Percentiles rank a stretch among this genome's conserved stretches.
These are phyloP conservation scores for Drosophila arawakana DNA, from an alignment of 1,140 invertebrate species.

Conservation along the genomic window DNA sequence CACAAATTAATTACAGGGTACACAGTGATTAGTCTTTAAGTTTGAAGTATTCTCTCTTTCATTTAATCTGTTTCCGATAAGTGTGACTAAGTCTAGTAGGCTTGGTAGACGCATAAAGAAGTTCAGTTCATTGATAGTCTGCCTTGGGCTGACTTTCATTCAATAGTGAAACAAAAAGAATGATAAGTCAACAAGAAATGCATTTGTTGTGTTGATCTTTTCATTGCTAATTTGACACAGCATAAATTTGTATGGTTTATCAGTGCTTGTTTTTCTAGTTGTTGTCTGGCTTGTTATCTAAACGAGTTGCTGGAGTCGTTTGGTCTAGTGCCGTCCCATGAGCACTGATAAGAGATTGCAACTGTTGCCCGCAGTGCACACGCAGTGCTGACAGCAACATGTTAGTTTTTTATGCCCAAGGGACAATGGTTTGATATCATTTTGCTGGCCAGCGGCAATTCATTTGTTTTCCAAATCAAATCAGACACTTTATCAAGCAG, in stretches of 20 bases:
- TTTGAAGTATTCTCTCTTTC: background rate
- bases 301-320: slow-evolving; percentile 25
- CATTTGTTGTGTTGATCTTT: slow-evolving; percentile 31
- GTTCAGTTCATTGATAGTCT: slow-evolving; percentile 10
- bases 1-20: too few relatives aligned
- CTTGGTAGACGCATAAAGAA: background rate
- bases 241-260: slow-evolving; percentile 34
- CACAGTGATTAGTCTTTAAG: too few relatives aligned
- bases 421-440: slow-evolving; percentile 34
- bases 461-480: slow-evolving; percentile 24
- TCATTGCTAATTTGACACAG: slow-evolving; percentile 48
- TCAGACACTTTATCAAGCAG: slow-evolving; percentile 19
- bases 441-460: slow-evolving; percentile 15
- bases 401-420: slow-evolving; percentile 20
- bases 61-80: background rate
- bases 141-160: background rate
- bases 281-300: slow-evolving; percentile 24
- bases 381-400: slow-evolving; percentile 26
- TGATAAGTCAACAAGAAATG: slow-evolving; percentile 17
- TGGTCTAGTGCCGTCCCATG: slow-evolving; percentile 32
- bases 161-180: background rate
- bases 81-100: background rate
- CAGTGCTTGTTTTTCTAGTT: background rate
- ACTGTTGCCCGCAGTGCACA: slow-evolving; percentile 5
- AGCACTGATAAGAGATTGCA: slow-evolving; percentile 18